Percentiles rank a stretch among this genome's conserved stretches.
These are phyloP conservation scores for Aspidiotus rigidus DNA, from an alignment of 2,888 invertebrate genomes.

Conservation along the genomic window DNA sequence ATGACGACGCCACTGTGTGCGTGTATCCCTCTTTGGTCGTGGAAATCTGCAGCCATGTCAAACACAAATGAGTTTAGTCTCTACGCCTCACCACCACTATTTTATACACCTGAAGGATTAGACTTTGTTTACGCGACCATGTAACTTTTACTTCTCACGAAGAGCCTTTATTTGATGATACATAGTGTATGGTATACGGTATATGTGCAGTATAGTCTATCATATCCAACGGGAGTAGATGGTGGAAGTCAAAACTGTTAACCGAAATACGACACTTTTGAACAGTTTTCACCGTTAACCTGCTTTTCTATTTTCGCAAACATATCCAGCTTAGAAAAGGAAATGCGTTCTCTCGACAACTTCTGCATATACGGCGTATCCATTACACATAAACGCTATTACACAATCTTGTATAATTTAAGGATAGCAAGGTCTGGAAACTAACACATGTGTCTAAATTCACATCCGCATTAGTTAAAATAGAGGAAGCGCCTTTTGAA, in stretches of 20 bases:
- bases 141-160: not conserved
- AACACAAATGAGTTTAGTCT: not conserved
- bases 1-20: not conserved
- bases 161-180: too few relatives aligned
- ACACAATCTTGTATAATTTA: conserved; percentile 28
- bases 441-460: conserved; percentile 26
- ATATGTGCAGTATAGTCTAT: too few relatives aligned
- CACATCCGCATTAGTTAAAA: conserved; percentile 29
- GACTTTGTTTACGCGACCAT: not conserved
- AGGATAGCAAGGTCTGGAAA: conserved; percentile 24
- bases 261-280: not conserved
- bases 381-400: conserved; percentile 30
- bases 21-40: not conserved
- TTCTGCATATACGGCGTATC: conserved; percentile 2
- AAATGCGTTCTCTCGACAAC: not conserved
- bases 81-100: not conserved
- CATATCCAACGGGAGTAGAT: too few relatives aligned
- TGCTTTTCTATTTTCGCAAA: not conserved
- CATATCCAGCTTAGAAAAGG: not conserved
- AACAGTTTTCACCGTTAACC: conserved; percentile 1
- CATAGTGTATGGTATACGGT: too few relatives aligned
- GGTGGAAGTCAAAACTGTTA: not conserved
- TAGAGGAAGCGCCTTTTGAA: conserved; percentile 24
- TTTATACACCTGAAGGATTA: not conserved
- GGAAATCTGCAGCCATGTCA: not conserved